Conservation (phyloP, 2,888 invertebrate genomes). For the Acanthosoma haemorrhoidale region DNA sequence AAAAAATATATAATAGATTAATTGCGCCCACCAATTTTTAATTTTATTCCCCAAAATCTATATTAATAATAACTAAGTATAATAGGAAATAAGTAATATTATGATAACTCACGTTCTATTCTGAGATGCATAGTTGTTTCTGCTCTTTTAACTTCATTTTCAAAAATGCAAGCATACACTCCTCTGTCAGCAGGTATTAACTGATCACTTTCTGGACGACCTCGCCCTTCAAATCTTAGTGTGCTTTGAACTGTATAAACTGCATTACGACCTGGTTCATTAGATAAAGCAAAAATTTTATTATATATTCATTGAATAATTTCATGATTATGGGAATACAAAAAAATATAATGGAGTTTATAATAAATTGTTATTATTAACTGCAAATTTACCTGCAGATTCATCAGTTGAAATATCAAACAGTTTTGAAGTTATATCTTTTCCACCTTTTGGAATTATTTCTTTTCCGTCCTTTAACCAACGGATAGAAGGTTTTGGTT, state of each 20-base stretch:
- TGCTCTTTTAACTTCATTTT: constrained; percentile 81
- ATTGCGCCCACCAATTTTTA: too few relatives aligned
- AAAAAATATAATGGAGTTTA: background rate
- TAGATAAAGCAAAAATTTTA: background rate
- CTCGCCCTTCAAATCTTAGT: constrained; percentile 71
- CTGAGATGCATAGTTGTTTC: constrained; percentile 85
- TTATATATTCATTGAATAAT: background rate
- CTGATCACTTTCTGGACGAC: constrained; percentile 68
- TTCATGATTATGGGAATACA: background rate
- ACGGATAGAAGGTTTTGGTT: constrained; percentile 74
- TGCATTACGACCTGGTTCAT: constrained; percentile 40
- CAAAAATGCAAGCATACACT: constrained; percentile 78
- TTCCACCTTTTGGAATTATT: constrained; percentile 61
- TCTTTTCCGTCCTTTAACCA: constrained; percentile 84
- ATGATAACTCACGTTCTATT: constrained; percentile 69
- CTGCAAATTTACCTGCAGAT: constrained; percentile 54
- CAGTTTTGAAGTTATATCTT: constrained; percentile 69
- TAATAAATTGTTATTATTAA: background rate
- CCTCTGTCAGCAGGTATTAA: constrained; percentile 79
- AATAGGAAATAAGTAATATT: background rate
- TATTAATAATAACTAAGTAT: too few relatives aligned
- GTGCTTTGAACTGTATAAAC: constrained; percentile 72
- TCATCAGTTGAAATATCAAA: constrained; percentile 77
- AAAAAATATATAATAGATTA: constrained; percentile 39
- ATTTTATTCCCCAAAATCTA: too few relatives aligned